Evolutionary conservation across 1,140 invertebrate species (phyloP).

Genomic region (Phortica variegata): DNA sequence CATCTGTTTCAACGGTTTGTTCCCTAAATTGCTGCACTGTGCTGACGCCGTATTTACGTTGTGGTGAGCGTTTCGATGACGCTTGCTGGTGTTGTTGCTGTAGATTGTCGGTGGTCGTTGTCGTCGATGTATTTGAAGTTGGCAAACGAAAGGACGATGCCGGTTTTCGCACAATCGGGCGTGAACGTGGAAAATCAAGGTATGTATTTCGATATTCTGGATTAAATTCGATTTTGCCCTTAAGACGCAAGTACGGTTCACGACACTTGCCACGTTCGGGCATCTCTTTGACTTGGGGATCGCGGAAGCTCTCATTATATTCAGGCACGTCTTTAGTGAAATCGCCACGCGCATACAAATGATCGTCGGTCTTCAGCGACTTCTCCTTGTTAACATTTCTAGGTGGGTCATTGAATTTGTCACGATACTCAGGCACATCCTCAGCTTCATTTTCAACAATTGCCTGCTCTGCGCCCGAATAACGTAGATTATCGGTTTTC

Average conservation of each 20-base stretch:
- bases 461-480: conserved; percentile 17
- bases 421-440: conserved; percentile 44
- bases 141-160: conserved; percentile 45
- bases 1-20: too few relatives aligned
- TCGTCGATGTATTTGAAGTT: conserved; percentile 10
- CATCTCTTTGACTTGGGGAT: conserved; percentile 50
- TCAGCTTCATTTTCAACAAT: not conserved
- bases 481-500: conserved; percentile 16
- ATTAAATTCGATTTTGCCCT: conserved; percentile 55
- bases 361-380: conserved; percentile 44
- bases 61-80: not conserved
- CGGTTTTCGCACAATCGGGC: conserved; percentile 48
- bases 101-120: not conserved
- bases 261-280: conserved; percentile 50
- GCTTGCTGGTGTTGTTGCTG: conserved; percentile 6
- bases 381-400: conserved; percentile 42
- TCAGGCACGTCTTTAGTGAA: conserved; percentile 51
- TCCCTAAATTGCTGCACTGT: conserved; percentile 16
- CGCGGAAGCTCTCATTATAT: conserved; percentile 55
- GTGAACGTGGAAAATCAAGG: conserved; percentile 46
- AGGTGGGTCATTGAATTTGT: conserved; percentile 47
- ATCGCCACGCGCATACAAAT: conserved; percentile 42
- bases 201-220: conserved; percentile 53
- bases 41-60: conserved; percentile 6
- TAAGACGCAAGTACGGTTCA: conserved; percentile 42